Base-by-base conservation (phyloP, 2,113 vertebrate species). In the Phylloscopus whistleri region DNA sequence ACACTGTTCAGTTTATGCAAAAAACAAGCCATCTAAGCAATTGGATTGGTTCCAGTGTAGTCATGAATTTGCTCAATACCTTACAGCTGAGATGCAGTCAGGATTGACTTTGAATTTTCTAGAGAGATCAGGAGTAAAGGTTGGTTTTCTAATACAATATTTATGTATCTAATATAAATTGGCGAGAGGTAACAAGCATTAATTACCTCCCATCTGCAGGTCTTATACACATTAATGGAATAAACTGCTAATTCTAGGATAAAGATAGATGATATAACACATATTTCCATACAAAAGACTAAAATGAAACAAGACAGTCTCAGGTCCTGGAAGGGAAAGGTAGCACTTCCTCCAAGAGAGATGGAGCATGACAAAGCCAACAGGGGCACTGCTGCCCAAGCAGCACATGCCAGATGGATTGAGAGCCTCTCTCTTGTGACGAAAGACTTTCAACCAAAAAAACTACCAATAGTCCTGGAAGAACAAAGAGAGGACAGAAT, bases 341-440 rank as follows among this genome's bases (percentile, higher is more conserved):
- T 35, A 53, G 3, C 43, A 16, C 22, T 48, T 56, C 23, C 30
- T 14, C 52, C 5, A 16, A 35, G 10, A 63, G 23, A 33, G 11
- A 19, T 37, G 13, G 6, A 52, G 7, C 5, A 17, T 33, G 35
- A 59, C 9, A 72, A 88, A 63, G 22, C 24, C 6, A 17, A 3
- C 27, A 51, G 16, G 48, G 16, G 28, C 4, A 9, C 24, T 87
- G 72, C 27, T 41, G 15, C 17, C 4, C 58, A 56, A 76, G 44
- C 72, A 75, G 11, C 4, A 22, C 8, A 22, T 43, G 30, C 4
- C 24, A 59, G 35, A 39, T 0, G 0, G 4, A 51, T 37, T 68
- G 44, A 75, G 27, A 80, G 80, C 6, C 7, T 62, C 23, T 37
- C 41, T 39, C 16, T 52, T 30, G 6, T 19, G 41, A 60, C 37